Conservation (phyloP, 2,113 vertebrate genomes). For the Marmota flaviventris region DNA sequence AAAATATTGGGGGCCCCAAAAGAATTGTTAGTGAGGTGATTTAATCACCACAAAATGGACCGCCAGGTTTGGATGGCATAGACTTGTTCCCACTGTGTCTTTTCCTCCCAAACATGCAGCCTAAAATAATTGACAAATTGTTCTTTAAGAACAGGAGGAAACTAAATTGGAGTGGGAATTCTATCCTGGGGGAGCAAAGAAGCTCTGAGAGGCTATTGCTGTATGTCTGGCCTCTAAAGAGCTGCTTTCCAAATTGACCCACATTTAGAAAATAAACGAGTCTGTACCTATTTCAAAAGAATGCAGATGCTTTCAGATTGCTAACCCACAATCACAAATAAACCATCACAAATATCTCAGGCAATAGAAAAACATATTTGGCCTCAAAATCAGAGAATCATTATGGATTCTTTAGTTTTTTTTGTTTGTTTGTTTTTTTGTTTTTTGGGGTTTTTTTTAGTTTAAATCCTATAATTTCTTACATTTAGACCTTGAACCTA, state of each 20-base stretch:
- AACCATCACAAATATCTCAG: conserved; percentile 10
- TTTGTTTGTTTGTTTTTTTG: too few species aligned
- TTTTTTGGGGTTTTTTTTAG: background rate
- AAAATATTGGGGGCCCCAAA: background rate
- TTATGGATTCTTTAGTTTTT: background rate
- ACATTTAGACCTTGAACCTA: conserved; percentile 54
- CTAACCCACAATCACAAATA: background rate
- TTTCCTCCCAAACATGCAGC: background rate
- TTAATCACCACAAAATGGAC: background rate
- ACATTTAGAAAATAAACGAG: background rate
- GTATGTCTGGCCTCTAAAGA: background rate
- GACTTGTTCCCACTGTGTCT: conserved; percentile 5
- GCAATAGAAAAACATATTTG: background rate
- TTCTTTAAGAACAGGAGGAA: background rate
- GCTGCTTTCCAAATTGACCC: conserved; percentile 17
- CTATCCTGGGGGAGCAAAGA: background rate
- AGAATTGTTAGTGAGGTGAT: conserved; percentile 49
- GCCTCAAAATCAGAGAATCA: conserved; percentile 35
- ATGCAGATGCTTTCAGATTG: background rate
- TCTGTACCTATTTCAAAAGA: background rate
- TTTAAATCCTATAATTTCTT: conserved; percentile 52
- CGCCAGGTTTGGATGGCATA: background rate
- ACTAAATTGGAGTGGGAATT: background rate
- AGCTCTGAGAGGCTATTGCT: background rate
- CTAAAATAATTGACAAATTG: background rate